Percentiles rank a stretch among this genome's conserved stretches.
phyloP scores from a whole-genome alignment of 2,797 vertebrate species.

The Gambelia wislizenii region DNA sequence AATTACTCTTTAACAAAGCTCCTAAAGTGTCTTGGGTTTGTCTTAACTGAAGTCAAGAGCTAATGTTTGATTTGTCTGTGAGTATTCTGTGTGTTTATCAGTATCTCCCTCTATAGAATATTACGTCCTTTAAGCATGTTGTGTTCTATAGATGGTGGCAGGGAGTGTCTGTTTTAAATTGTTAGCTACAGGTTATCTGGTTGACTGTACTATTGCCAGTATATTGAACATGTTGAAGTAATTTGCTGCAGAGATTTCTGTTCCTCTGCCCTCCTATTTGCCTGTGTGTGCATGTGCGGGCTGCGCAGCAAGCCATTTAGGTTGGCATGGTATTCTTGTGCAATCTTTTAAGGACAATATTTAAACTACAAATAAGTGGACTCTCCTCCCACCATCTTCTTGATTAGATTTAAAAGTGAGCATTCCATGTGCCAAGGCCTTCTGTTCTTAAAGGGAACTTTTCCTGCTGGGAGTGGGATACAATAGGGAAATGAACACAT shows the following conservation, averaged over 20 bases:
- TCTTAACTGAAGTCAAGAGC: neutral
- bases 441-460: neutral
- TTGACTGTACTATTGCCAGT: neutral
- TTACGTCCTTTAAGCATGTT: fast-evolving
- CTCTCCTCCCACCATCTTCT: neutral
- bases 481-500: fast-evolving
- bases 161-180: slow-evolving; percentile 5
- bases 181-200: slow-evolving; percentile 18
- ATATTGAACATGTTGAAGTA: slow-evolving; percentile 51
- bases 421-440: neutral
- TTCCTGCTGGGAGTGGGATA: slow-evolving; percentile 2
- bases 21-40: neutral
- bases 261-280: slow-evolving; percentile 40
- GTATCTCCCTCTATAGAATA: neutral
- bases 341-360: slow-evolving; percentile 41
- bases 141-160: slow-evolving; percentile 22
- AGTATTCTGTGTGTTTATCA: neutral
- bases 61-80: neutral
- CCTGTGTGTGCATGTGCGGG: neutral
- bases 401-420: slow-evolving; percentile 30
- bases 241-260: slow-evolving; percentile 49
- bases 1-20: neutral
- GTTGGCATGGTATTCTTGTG: slow-evolving; percentile 10
- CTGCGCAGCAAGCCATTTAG: neutral
- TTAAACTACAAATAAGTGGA: neutral